These are phyloP conservation scores for Helicoverpa armigera DNA, from an alignment of 1,140 invertebrate species.

Conservation along the genomic window DNA sequence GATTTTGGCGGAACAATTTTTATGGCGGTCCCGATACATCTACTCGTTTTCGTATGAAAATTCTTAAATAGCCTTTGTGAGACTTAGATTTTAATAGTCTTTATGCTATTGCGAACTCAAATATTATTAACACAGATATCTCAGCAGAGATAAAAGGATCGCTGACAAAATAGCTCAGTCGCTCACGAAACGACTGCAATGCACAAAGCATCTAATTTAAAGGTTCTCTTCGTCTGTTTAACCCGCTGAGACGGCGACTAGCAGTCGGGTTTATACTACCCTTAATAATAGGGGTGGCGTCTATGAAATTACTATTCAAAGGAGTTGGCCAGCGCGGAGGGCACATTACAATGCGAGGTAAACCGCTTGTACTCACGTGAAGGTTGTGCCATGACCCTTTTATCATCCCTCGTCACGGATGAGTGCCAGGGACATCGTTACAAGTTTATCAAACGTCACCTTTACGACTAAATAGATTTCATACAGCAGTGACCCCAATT, in stretches of 20 bases:
- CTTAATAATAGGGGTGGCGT: slow-evolving; percentile 71
- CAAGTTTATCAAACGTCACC: slow-evolving; percentile 60
- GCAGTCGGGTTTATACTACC: slow-evolving; percentile 69
- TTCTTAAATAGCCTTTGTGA: slow-evolving; percentile 38
- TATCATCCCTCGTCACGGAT: slow-evolving; percentile 60
- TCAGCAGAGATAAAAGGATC: slow-evolving; percentile 43
- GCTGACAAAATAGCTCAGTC: slow-evolving; percentile 31
- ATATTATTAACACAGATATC: slow-evolving; percentile 25
- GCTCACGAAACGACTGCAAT: slow-evolving; percentile 52
- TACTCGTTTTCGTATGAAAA: slow-evolving; percentile 39
- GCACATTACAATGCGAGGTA: slow-evolving; percentile 70
- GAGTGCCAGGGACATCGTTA: slow-evolving; percentile 52
- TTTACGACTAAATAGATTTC: slow-evolving; percentile 51
- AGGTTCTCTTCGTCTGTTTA: slow-evolving; percentile 62
- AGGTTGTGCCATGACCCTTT: slow-evolving; percentile 66
- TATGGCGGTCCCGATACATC: slow-evolving; percentile 62
- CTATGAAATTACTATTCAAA: slow-evolving; percentile 74
- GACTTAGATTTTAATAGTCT: slow-evolving; percentile 9
- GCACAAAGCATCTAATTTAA: slow-evolving; percentile 61
- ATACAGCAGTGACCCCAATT: slow-evolving; percentile 47
- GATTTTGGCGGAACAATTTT: slow-evolving; percentile 69
- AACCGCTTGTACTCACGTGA: slow-evolving; percentile 67
- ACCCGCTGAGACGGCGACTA: slow-evolving; percentile 65
- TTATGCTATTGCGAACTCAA: neutral
- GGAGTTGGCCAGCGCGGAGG: slow-evolving; percentile 58